phyloP scores from a whole-genome alignment of 2,113 vertebrate species.

The Bucco capensis region DNA sequence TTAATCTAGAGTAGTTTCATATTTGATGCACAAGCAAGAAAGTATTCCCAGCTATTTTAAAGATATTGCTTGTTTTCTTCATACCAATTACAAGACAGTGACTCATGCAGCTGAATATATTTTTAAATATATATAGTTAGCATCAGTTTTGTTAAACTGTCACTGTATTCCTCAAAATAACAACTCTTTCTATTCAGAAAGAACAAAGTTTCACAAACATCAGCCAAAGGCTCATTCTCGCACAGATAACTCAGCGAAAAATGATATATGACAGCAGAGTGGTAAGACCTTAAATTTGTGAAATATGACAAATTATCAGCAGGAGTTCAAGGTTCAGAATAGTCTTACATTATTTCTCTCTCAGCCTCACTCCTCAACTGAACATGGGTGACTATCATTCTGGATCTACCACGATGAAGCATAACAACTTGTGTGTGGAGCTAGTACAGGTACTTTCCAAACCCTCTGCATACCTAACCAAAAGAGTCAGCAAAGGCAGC shows the following conservation, averaged over 20 bases:
- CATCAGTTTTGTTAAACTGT: background rate
- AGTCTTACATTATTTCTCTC: background rate
- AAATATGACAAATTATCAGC: background rate
- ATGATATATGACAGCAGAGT: background rate
- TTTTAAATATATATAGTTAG: slow-evolving; percentile 37
- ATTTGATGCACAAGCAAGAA: slow-evolving; percentile 46
- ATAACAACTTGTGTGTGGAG: background rate
- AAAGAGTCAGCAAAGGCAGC: background rate
- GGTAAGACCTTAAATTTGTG: background rate
- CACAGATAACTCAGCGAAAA: background rate
- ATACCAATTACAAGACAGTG: slow-evolving; percentile 55
- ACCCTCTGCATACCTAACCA: background rate
- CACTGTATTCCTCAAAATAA: background rate
- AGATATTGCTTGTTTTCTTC: slow-evolving; percentile 38
- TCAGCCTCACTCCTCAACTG: background rate
- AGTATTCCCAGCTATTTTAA: slow-evolving; percentile 59
- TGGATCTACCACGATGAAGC: background rate
- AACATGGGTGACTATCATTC: background rate
- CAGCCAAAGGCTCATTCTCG: background rate
- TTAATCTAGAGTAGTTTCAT: slow-evolving; percentile 51
- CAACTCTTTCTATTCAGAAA: background rate
- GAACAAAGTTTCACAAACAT: background rate
- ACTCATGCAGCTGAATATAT: slow-evolving; percentile 9
- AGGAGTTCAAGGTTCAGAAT: background rate
- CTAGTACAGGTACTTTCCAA: background rate